Base-by-base conservation (phyloP, 2,113 vertebrate species). In the Tragelaphus scriptus region DNA sequence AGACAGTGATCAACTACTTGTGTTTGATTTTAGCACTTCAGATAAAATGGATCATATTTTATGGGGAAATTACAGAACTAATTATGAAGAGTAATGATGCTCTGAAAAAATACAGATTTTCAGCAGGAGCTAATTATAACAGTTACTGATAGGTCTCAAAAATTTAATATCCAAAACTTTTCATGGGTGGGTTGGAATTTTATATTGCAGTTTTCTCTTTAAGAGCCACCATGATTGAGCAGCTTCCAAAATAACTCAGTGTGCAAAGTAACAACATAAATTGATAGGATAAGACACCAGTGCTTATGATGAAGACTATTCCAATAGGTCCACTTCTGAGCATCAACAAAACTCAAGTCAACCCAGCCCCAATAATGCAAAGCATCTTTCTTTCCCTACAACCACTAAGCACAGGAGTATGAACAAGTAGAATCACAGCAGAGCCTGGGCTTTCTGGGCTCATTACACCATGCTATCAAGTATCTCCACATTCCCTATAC, bases 61-160 rank as follows among this genome's bases (percentile, higher is more conserved):
- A 55, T 56, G 90, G 97, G 95, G 97, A 98, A 98, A 98, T 97
- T 96, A 97, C 26, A 96, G 91, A 98, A 90, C 97, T 98, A 98
- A 98, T 97, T 98, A 98, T 92, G 91, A 96, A 96, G 97, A 97
- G 80, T 94, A 98, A 98, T 97, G 94, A 95, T 90, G 56, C 63
- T 91, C 84, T 97, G 96, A 88, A 97, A 97, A 98, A 97, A 98
- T 85, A 93, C 91, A 95, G 68, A 96, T 97, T 97, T 87, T 98
- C 87, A 98, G 92, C 28, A 94, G 93, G 80, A 98, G 59, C 58
- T 98, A 97, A 98, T 98, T 98, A 93, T 85, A 19, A 98, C 89
- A 91, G 88, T 97, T 90, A 89, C 75, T 79, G 86, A 92, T 97
- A 95, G 51, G 91, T 90, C 93, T 92, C 79, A 97, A 98, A 97